Evolutionary conservation across 2,888 invertebrate species (phyloP).

Genomic region (Campoplex capitator): DNA sequence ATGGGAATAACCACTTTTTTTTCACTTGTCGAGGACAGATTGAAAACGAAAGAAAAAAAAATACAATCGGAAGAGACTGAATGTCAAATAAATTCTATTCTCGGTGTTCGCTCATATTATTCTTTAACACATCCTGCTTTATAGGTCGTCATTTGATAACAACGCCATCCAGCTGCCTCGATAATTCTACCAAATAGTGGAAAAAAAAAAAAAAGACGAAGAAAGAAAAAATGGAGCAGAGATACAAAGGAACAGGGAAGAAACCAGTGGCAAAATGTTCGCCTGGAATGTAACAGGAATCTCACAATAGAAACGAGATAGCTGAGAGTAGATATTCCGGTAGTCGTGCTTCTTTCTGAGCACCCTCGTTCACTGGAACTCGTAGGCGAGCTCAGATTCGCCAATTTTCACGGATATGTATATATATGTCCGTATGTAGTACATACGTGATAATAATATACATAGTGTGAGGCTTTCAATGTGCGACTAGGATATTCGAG

Average conservation of each 20-base stretch:
- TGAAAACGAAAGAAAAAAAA: neutral
- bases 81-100: neutral
- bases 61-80: neutral
- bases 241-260: constrained; percentile 16
- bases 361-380: constrained; percentile 46
- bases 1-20: neutral
- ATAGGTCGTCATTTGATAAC: constrained; percentile 3
- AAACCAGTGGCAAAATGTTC: constrained; percentile 30
- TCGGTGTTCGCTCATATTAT: neutral
- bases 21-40: neutral
- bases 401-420: neutral
- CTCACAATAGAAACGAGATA: constrained; percentile 66
- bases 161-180: neutral
- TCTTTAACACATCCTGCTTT: neutral
- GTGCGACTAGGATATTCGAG: constrained; percentile 30
- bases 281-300: constrained; percentile 34
- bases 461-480: constrained; percentile 17
- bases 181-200: neutral
- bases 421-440: neutral
- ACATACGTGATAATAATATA: neutral
- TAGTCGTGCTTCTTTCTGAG: constrained; percentile 60
- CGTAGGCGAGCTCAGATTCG: constrained; percentile 50
- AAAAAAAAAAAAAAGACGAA: constrained; percentile 5
- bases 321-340: constrained; percentile 64
- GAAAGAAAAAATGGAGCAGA: constrained; percentile 3